phyloP scores from a whole-genome alignment of 2,888 invertebrate species.

The Dolichopus griseipennis region DNA sequence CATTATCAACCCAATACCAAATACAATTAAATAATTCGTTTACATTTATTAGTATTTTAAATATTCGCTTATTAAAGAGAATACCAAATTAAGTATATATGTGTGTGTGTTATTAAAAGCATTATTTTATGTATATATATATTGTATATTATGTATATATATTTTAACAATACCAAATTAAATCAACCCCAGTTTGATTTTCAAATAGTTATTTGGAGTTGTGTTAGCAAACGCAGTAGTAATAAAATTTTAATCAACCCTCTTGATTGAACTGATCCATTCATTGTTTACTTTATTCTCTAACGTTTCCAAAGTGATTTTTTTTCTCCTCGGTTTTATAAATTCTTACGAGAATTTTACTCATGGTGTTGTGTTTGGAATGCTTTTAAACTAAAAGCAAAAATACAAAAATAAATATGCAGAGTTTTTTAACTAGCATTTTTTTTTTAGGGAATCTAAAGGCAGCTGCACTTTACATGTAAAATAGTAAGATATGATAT shows the following conservation, averaged over 20 bases:
- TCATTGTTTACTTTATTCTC: neutral
- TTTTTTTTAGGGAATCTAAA: neutral
- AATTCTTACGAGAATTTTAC: neutral
- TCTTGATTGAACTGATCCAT: neutral
- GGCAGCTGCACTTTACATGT: neutral
- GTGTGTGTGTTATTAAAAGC: too few relatives aligned
- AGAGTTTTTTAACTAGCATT: neutral
- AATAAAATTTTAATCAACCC: neutral
- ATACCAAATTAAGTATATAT: too few relatives aligned
- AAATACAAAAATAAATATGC: neutral
- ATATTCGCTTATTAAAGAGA: too few relatives aligned
- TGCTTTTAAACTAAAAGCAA: neutral
- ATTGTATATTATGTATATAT: too few relatives aligned
- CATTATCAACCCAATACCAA: too few relatives aligned
- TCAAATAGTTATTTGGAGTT: neutral
- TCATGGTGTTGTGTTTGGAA: neutral
- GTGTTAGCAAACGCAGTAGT: too few relatives aligned
- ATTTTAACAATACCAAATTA: too few relatives aligned
- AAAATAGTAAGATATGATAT: neutral
- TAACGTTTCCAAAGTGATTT: slow-evolving; percentile 3
- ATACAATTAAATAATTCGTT: too few relatives aligned
- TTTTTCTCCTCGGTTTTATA: neutral
- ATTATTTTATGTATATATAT: too few relatives aligned
- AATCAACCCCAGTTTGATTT: neutral
- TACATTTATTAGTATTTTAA: too few relatives aligned